Evolutionary conservation across 2,888 invertebrate species (phyloP).

Genomic region (Euclidia mi): DNA sequence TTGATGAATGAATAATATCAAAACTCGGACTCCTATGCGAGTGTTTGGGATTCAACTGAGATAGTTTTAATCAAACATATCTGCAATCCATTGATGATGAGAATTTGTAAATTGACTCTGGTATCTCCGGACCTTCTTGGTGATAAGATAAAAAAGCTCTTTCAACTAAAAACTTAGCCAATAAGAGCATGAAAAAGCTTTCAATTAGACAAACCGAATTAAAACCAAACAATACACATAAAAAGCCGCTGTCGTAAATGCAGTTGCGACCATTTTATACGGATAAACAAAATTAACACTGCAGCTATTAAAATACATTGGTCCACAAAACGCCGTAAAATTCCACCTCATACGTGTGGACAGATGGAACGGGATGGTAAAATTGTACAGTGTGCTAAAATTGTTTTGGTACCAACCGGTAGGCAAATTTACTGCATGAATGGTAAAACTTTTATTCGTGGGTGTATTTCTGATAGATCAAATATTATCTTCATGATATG

Average conservation of each 20-base stretch:
- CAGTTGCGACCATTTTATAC: constrained; percentile 38
- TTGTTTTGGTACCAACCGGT: constrained; percentile 56
- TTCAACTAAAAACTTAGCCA: too few species aligned
- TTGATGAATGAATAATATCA: too few species aligned
- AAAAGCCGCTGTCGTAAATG: constrained; percentile 29
- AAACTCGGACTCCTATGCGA: too few species aligned
- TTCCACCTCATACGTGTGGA: constrained; percentile 42
- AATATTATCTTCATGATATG: too few species aligned
- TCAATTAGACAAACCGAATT: constrained; percentile 27
- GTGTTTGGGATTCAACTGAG: too few species aligned
- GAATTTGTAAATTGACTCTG: too few species aligned
- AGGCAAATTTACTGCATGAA: constrained; percentile 44
- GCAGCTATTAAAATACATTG: constrained; percentile 30
- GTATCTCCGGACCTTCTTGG: too few species aligned
- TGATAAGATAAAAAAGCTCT: too few species aligned
- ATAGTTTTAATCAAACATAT: too few species aligned
- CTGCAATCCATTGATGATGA: too few species aligned
- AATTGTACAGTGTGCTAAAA: constrained; percentile 60
- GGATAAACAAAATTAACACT: constrained; percentile 53
- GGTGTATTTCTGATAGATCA: too few species aligned
- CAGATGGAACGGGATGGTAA: constrained; percentile 46
- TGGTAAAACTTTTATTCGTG: constrained; percentile 45
- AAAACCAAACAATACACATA: constrained; percentile 13
- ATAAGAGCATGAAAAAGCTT: too few species aligned
- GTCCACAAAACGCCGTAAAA: constrained; percentile 47